Conservation (phyloP, 2,888 invertebrate species). For the Acleris holmiana region DNA sequence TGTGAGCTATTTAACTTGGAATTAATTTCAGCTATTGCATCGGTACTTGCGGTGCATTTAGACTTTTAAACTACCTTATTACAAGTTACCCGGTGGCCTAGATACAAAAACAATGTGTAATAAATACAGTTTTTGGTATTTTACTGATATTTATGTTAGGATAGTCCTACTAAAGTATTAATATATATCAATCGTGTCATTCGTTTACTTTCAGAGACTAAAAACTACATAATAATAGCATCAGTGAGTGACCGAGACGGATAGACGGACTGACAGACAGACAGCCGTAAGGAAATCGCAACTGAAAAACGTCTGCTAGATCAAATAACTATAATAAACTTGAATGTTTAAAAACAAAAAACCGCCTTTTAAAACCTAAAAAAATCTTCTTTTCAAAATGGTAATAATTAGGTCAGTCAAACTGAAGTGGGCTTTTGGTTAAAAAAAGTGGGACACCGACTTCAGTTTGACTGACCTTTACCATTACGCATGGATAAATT, state of each 20-base stretch:
- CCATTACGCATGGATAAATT: too few species aligned
- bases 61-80: not conserved
- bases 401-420: too few species aligned
- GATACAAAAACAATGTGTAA: too few species aligned
- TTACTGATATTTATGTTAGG: too few species aligned
- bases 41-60: not conserved
- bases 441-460: too few species aligned
- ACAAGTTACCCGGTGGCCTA: not conserved
- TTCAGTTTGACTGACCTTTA: too few species aligned
- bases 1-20: not conserved
- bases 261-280: constrained; percentile 11
- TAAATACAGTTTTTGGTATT: too few species aligned
- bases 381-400: too few species aligned
- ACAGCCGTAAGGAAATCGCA: constrained; percentile 21
- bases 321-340: not conserved
- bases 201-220: constrained; percentile 32
- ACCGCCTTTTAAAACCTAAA: too few species aligned
- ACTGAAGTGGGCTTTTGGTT: too few species aligned
- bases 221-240: constrained; percentile 17
- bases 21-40: not conserved
- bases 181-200: constrained; percentile 10
- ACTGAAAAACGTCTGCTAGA: not conserved
- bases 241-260: constrained; percentile 19
- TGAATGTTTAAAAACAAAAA: too few species aligned
- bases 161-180: too few species aligned